Percentiles rank a stretch among this genome's conserved stretches.
Evolutionary conservation across 2,888 invertebrate species (phyloP).

Genomic region (Eurytoma adleriae): DNA sequence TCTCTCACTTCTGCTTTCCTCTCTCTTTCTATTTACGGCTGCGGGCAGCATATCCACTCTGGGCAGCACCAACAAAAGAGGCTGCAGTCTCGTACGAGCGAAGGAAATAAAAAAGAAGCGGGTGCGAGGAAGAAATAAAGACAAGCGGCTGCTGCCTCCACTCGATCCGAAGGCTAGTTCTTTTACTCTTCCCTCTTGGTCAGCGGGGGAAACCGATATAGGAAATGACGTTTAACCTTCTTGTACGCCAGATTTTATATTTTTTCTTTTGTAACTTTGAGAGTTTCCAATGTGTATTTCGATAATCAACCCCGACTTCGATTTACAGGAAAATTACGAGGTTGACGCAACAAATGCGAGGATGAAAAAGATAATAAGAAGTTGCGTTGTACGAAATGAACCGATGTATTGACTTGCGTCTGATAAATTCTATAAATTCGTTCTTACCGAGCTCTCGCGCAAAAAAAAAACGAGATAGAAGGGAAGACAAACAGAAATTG

Average conservation of each 20-base stretch:
- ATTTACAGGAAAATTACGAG: neutral
- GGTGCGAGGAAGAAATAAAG: slow-evolving; percentile 39
- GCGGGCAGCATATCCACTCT: neutral
- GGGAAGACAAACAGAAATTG: too few species aligned
- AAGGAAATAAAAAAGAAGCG: slow-evolving; percentile 12
- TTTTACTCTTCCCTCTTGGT: slow-evolving; percentile 14
- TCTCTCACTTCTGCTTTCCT: too few species aligned
- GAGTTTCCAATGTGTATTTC: too few species aligned
- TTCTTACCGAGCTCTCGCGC: too few species aligned
- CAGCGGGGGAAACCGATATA: neutral
- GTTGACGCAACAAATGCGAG: too few species aligned
- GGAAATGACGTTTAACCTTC: slow-evolving; percentile 16
- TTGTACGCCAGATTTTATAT: slow-evolving; percentile 20
- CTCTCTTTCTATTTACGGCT: slow-evolving; percentile 7
- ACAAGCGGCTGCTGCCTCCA: neutral
- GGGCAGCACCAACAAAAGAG: slow-evolving; percentile 55
- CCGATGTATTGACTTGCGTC: too few species aligned
- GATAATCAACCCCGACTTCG: too few species aligned
- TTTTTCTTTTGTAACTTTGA: neutral
- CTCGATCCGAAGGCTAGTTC: neutral
- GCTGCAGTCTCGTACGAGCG: slow-evolving; percentile 42
- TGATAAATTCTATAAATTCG: too few species aligned
- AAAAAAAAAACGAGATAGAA: too few species aligned
- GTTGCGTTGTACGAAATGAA: too few species aligned
- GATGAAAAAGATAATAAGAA: too few species aligned